These are phyloP conservation scores for Octopus sinensis DNA, from an alignment of 1,140 invertebrate genomes.

Conservation along the genomic window DNA sequence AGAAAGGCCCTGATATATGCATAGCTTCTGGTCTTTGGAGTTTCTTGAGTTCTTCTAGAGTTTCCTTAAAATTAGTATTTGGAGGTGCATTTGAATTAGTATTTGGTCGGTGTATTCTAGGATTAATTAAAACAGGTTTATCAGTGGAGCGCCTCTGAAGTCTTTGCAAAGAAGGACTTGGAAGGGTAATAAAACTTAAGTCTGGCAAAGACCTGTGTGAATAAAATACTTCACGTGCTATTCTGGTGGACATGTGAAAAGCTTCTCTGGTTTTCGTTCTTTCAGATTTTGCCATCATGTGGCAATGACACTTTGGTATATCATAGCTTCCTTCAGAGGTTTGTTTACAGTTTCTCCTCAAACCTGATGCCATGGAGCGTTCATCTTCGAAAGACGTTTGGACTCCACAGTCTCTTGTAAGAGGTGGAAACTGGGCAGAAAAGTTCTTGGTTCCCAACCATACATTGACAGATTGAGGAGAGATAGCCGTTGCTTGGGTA, in stretches of 20 bases:
- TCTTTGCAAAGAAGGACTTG: background rate
- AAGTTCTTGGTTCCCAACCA: slow-evolving; percentile 53
- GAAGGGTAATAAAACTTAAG: slow-evolving; percentile 38
- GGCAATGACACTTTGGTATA: background rate
- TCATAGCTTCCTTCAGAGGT: background rate
- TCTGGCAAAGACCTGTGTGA: slow-evolving; percentile 47
- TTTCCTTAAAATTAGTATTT: background rate
- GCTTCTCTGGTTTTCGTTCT: background rate
- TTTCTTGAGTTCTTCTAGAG: background rate
- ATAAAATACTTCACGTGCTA: slow-evolving; percentile 34
- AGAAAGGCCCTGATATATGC: slow-evolving; percentile 8
- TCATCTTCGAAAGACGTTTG: slow-evolving; percentile 38
- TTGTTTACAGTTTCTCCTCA: background rate
- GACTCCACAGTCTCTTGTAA: slow-evolving; percentile 45
- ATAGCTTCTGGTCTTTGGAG: slow-evolving; percentile 1
- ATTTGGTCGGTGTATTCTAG: background rate
- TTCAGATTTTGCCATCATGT: background rate
- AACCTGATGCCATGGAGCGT: background rate
- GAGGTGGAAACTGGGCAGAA: slow-evolving; percentile 49
- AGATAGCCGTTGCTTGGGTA: slow-evolving; percentile 36
- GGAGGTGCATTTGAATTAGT: background rate
- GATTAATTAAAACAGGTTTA: background rate
- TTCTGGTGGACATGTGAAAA: slow-evolving; percentile 25
- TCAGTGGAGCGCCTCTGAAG: background rate
- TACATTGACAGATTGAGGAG: slow-evolving; percentile 43